Conservation (phyloP, 2,797 vertebrate genomes). For the Fringilla coelebs region DNA sequence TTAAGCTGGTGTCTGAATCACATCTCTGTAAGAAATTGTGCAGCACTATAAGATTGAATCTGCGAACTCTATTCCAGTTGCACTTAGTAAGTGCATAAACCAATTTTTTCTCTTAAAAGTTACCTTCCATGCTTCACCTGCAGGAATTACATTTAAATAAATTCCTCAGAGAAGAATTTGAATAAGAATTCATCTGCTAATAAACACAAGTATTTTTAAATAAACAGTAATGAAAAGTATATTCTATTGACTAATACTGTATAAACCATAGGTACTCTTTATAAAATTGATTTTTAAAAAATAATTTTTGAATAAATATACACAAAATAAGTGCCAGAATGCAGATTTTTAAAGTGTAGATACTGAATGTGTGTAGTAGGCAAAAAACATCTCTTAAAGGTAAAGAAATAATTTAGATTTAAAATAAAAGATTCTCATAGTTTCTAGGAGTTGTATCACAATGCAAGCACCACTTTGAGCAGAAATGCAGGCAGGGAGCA, state of each 20-base stretch:
- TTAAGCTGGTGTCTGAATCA: neutral
- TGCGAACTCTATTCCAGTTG: conserved; percentile 6
- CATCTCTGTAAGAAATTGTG: neutral
- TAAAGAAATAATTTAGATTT: neutral
- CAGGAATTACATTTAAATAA: neutral
- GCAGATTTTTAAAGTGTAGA: neutral
- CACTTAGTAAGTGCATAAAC: neutral
- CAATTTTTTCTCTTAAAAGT: neutral
- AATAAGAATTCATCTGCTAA: neutral
- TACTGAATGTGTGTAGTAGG: neutral
- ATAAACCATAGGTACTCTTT: neutral
- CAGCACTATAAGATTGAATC: neutral
- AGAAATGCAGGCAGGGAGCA: neutral
- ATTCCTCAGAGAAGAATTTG: neutral
- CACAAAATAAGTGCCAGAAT: neutral
- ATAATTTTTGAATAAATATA: neutral
- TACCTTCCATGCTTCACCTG: neutral
- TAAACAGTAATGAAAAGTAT: neutral
- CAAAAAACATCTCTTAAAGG: neutral
- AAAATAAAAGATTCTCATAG: neutral
- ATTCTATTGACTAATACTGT: neutral
- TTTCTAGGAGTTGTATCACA: neutral
- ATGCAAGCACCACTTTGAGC: neutral
- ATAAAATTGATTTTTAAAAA: neutral
- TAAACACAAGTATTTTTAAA: neutral